Base-by-base conservation (phyloP, 2,888 invertebrate genomes). In the Lasioglossum zephyrum region DNA sequence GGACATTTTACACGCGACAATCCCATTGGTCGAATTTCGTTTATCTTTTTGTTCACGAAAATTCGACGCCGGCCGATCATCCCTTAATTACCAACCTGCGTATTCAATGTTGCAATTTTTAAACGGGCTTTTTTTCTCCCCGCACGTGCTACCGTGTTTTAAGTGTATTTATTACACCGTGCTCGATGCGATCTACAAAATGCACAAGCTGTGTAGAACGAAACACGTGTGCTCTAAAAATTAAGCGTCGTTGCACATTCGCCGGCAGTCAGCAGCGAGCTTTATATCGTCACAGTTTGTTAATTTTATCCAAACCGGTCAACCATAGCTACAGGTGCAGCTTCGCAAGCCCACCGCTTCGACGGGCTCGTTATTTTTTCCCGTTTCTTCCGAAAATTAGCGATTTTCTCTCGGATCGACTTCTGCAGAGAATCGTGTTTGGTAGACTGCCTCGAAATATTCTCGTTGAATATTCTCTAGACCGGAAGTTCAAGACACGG, bases 381-480 rank as follows among this genome's bases (percentile, higher is more conserved):
- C 66, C 36, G 36, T 18, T 66, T 36, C 18, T 22, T 36, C 8
- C 3, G 4, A 36, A 66, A 66, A 66, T 36, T 66, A 66, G 31
- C 9, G 60, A 63, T 63, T 31, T 18, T 36, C 18, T 31, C 16
- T 18, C 16, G 18, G 18, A 36, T 8, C 66, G 66, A 31, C 16
- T 18, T 16, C 6, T 31, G 36, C 63, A 26, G 26, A 1, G 6
- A 2, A 31, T 26, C 18, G 18, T 8, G 36, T 8, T 8, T 2
- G 18, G 8, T 9, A 16, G 18, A 18, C 70, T 26, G 31, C 18
- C 53, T n/a, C 41, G 26, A 66, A 82, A 79, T 87, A 82, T 79
- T 76, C 31, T 83, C 47, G 60, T 75, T 3, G 66, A 47, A 81
- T 77, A 63, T 75, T 57, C 77, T 11, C 22, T 60, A 80, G 9